These are phyloP conservation scores for Ormyrus thymus DNA, from an alignment of 2,888 invertebrate species.

Conservation along the genomic window DNA sequence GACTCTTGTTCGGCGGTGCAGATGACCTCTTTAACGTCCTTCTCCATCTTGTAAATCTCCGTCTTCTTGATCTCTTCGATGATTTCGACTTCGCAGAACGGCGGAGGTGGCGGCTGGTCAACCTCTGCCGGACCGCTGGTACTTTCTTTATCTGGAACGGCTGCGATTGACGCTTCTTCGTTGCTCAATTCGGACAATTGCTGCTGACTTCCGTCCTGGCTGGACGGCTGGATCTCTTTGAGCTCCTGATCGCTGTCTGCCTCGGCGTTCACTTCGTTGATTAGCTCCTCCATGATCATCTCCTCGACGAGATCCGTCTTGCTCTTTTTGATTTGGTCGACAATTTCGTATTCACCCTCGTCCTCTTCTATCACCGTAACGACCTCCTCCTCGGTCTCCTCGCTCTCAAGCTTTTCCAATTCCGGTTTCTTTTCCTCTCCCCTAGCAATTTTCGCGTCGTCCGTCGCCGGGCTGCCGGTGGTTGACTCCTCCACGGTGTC, in stretches of 20 bases:
- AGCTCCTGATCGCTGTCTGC: conserved; percentile 53
- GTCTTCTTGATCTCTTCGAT: conserved; percentile 51
- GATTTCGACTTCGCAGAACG: conserved; percentile 47
- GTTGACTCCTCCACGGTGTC: conserved; percentile 23
- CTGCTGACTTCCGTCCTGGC: not conserved
- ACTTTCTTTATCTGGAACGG: conserved; percentile 3
- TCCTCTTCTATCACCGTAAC: conserved; percentile 28
- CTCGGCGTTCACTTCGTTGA: conserved; percentile 52
- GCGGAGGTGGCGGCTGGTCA: conserved; percentile 9
- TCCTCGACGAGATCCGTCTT: conserved; percentile 50
- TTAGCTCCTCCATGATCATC: conserved; percentile 54
- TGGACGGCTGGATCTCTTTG: conserved; percentile 41
- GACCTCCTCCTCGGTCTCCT: conserved; percentile 41
- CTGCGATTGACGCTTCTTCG: conserved; percentile 23
- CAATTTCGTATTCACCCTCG: conserved; percentile 31
- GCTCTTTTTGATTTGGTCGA: conserved; percentile 22
- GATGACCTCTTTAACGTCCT: not conserved
- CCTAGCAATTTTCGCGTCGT: not conserved
- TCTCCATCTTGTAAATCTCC: conserved; percentile 24
- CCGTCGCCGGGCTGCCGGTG: not conserved
- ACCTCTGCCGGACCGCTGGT: not conserved
- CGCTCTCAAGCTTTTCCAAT: conserved; percentile 28
- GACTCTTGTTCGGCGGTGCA: not conserved
- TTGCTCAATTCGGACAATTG: conserved; percentile 6
- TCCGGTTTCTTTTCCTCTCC: not conserved